phyloP scores from a whole-genome alignment of 2,797 vertebrate species.

The Catharus ustulatus region DNA sequence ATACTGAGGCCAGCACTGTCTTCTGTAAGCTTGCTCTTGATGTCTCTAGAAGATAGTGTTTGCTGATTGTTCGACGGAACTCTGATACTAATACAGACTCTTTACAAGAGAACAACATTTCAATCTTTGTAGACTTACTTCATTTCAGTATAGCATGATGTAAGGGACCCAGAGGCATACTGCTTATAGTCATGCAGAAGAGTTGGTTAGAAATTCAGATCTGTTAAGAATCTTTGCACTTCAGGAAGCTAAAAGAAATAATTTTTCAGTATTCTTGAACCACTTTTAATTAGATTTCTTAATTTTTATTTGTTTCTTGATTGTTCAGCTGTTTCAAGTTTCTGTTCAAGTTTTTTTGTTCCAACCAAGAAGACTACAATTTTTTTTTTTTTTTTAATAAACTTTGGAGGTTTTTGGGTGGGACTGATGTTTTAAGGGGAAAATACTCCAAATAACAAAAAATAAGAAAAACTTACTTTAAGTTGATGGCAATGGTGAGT shows the following conservation, averaged over 20 bases:
- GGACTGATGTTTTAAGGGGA: not conserved
- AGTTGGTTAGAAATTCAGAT: not conserved
- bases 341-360: not conserved
- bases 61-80: not conserved
- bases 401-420: not conserved
- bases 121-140: not conserved
- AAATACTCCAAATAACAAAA: not conserved
- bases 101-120: not conserved
- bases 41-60: not conserved
- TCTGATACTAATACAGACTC: not conserved
- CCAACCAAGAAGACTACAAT: not conserved
- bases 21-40: not conserved
- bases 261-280: not conserved
- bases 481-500: not conserved
- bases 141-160: not conserved
- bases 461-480: not conserved
- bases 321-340: not conserved
- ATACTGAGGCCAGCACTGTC: not conserved
- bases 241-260: not conserved
- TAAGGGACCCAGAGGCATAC: not conserved
- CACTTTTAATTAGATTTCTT: not conserved
- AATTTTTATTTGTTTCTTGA: not conserved
- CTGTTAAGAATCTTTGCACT: not conserved
- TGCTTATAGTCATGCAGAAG: not conserved
- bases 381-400: not conserved